Evolutionary conservation across 2,888 invertebrate species (phyloP).

Genomic region (Cataglyphis cursor): DNA sequence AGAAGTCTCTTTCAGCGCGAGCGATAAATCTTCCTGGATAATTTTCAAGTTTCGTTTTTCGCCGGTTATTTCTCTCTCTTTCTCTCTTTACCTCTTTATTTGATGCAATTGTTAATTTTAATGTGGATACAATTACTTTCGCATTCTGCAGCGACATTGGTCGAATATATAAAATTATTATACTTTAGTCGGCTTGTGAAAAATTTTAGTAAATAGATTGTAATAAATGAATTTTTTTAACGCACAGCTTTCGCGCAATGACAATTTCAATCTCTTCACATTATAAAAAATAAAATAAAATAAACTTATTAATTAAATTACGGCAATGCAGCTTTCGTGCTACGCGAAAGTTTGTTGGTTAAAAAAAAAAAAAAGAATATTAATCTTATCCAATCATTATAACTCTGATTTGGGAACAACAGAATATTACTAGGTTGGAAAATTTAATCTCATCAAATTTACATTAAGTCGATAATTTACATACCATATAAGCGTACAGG

Average conservation of each 20-base stretch:
- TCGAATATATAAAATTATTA: slow-evolving; percentile 61
- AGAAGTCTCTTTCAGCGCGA: slow-evolving; percentile 47
- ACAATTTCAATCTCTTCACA: slow-evolving; percentile 67
- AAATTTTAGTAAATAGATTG: slow-evolving; percentile 22
- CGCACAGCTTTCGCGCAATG: slow-evolving; percentile 37
- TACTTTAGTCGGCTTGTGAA: slow-evolving; percentile 52
- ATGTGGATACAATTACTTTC: slow-evolving; percentile 48
- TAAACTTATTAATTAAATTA: slow-evolving; percentile 71
- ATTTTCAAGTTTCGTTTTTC: slow-evolving; percentile 59
- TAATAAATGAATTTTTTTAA: slow-evolving; percentile 42
- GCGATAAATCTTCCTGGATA: slow-evolving; percentile 61
- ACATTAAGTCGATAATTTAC: slow-evolving; percentile 42
- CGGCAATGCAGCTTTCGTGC: slow-evolving; percentile 55
- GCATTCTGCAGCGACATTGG: slow-evolving; percentile 22
- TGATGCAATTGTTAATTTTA: slow-evolving; percentile 7
- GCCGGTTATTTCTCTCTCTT: background rate
- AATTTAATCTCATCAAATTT: slow-evolving; percentile 30
- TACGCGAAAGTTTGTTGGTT: slow-evolving; percentile 41
- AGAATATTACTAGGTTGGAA: slow-evolving; percentile 11
- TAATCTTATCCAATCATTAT: slow-evolving; percentile 54
- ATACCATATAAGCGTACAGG: slow-evolving; percentile 27
- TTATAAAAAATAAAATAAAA: slow-evolving; percentile 59
- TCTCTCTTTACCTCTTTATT: background rate
- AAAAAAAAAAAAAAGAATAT: background rate
- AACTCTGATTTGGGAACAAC: slow-evolving; percentile 39